Conservation (phyloP, 2,888 invertebrate species). For the Nomada fabriciana region DNA sequence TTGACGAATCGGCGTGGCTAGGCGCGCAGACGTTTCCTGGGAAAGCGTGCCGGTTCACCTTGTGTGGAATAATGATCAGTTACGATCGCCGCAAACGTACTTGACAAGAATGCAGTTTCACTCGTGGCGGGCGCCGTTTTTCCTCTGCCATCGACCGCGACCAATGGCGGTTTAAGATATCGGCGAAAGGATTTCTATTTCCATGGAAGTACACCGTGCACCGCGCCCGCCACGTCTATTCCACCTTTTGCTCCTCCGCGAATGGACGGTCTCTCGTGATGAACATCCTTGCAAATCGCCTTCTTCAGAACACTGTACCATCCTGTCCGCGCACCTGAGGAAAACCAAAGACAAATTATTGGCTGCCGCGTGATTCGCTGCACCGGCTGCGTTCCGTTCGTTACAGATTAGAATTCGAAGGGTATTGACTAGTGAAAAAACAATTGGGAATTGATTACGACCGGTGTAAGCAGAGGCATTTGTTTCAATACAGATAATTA, state of each 20-base stretch:
- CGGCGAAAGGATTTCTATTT: slow-evolving; percentile 71
- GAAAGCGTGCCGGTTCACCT: slow-evolving; percentile 65
- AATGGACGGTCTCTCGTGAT: slow-evolving; percentile 2
- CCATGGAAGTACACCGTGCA: slow-evolving; percentile 56
- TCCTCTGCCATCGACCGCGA: slow-evolving; percentile 74
- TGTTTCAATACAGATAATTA: too few relatives aligned
- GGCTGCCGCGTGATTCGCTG: not conserved
- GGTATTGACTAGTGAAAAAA: not conserved
- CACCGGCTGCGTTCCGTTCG: not conserved
- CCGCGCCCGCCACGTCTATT: slow-evolving; percentile 32
- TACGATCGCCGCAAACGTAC: slow-evolving; percentile 75
- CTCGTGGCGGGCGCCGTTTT: slow-evolving; percentile 72
- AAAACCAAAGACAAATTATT: slow-evolving; percentile 25
- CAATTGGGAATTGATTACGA: not conserved
- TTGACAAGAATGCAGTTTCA: slow-evolving; percentile 81
- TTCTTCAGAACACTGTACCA: slow-evolving; percentile 23
- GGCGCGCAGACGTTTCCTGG: slow-evolving; percentile 44
- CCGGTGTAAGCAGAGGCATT: too few relatives aligned
- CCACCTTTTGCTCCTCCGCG: slow-evolving; percentile 22
- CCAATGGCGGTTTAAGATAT: slow-evolving; percentile 56
- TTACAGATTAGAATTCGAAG: not conserved
- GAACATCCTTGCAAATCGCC: slow-evolving; percentile 5
- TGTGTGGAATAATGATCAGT: slow-evolving; percentile 64
- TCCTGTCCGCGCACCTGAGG: not conserved
- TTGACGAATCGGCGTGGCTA: not conserved